Evolutionary conservation across 1,140 invertebrate genomes (phyloP).

Genomic region (Drosophila tristis): DNA sequence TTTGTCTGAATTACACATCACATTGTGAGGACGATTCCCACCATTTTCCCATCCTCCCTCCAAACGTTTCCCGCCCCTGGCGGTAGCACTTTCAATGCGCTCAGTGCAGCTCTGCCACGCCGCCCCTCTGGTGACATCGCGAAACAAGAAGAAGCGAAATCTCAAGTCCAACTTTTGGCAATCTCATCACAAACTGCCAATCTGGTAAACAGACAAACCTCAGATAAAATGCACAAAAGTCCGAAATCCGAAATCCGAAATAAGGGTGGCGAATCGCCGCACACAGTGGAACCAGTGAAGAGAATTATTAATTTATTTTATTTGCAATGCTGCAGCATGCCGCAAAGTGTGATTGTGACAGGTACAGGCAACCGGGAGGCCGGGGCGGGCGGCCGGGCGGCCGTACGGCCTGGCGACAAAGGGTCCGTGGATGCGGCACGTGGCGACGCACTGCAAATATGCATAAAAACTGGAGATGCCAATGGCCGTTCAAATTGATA

Average conservation of each 20-base stretch:
- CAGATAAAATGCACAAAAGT: conserved; percentile 53
- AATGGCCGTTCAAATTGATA: conserved; percentile 60
- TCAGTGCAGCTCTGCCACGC: conserved; percentile 53
- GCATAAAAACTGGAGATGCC: conserved; percentile 77
- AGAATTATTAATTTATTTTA: conserved; percentile 81
- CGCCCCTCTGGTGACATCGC: conserved; percentile 29
- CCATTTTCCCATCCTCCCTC: too few species aligned
- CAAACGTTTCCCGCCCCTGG: neutral
- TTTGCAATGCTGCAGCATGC: conserved; percentile 78
- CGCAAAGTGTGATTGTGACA: conserved; percentile 82
- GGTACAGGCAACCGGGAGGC: conserved; percentile 44
- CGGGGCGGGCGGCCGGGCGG: too few species aligned
- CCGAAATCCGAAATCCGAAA: conserved; percentile 1
- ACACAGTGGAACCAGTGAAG: neutral
- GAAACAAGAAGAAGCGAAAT: conserved; percentile 20
- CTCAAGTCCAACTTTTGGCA: conserved; percentile 47
- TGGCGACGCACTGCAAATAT: conserved; percentile 73
- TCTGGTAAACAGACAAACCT: conserved; percentile 74
- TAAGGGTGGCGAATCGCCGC: conserved; percentile 17
- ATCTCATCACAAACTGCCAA: conserved; percentile 62
- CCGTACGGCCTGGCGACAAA: too few species aligned
- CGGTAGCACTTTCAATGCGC: neutral
- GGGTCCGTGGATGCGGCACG: conserved; percentile 49
- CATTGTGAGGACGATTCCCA: too few species aligned
- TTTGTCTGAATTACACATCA: too few species aligned